Percentiles rank a stretch among this genome's conserved stretches.
Conservation (phyloP, 2,113 vertebrate genomes). For the Dasyornis broadbenti region DNA sequence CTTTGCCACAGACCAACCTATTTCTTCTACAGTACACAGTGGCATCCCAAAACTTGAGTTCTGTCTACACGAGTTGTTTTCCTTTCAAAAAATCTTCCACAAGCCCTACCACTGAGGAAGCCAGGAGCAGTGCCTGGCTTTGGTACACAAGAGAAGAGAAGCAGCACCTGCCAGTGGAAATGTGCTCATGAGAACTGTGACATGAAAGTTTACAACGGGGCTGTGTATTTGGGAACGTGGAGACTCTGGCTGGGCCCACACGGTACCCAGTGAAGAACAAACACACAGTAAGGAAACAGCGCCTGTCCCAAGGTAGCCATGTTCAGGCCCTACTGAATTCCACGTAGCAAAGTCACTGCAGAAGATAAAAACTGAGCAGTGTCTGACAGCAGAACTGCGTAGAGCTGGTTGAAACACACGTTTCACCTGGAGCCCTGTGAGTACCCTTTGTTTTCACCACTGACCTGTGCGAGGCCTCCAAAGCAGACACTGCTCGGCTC, state of each 20-base stretch:
- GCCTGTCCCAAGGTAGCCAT: background rate
- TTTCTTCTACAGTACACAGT: background rate
- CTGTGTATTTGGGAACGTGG: background rate
- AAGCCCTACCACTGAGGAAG: background rate
- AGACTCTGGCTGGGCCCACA: background rate
- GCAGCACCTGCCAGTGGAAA: background rate
- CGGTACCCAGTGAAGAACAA: background rate
- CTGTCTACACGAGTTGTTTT: background rate
- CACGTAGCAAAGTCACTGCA: background rate
- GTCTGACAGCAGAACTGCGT: background rate
- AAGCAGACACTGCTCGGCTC: background rate
- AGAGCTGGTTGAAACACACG: fast-evolving
- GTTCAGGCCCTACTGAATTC: background rate
- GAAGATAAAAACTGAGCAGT: background rate
- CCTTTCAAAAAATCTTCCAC: background rate
- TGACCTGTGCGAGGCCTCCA: background rate
- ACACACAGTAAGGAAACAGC: background rate
- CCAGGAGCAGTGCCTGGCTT: background rate
- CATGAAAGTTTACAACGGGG: background rate
- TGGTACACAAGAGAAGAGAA: background rate
- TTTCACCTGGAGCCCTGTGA: background rate
- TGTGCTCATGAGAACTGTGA: background rate
- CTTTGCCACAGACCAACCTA: background rate
- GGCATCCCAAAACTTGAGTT: background rate
- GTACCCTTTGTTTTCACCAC: background rate